Evolutionary conservation across 2,113 vertebrate genomes (phyloP), one percentile per base, ranked within the genome.

Genomic region (Triplophysa dalaica): DNA sequence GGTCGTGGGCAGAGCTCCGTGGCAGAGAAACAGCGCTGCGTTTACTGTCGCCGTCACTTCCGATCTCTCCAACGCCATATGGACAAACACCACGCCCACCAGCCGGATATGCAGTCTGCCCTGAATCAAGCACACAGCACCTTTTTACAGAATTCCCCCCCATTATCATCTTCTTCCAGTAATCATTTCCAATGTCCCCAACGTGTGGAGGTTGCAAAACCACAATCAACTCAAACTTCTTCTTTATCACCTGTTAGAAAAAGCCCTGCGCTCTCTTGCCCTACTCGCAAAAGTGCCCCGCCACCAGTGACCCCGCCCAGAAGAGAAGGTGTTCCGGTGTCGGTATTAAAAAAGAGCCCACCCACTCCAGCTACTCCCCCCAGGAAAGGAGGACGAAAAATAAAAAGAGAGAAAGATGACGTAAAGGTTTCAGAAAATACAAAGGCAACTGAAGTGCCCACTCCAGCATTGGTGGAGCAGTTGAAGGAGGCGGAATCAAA

Each of bases 61-160:
- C 90, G 92, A 78, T 93, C 91, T 0, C 75, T 94, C 66, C 91
- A 89, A 24, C 92, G 91, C 16, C 93, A 94, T 85, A 82, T 94
- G 67, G 90, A 92, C 65, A 93, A 94, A 80, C 93, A 94, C 82
- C 93, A 94, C 0, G 67, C 90, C 54, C 90, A 94, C 87, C 93
- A 93, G 78, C 91, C 91, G 0, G 91, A 93, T 1, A 86, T 94
- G 21, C 90, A 89, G 75, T 90, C 91, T 0, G 87, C 91, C 58
- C 86, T 94, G 0, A 89, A 83, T 22, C 81, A 72, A 29, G 82
- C 80, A 10, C 80, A 91, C 76, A 86, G 89, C 84, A 87, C 89
- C 26, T 89, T 84, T 74, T 81, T 90, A 65, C 88, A 90, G 0
- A 70, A 84, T 16, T 58, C 79, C 75, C 70, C 76, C 52, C 74